Conservation (phyloP, 2,888 invertebrate genomes). For the Parasteatoda lunata region DNA sequence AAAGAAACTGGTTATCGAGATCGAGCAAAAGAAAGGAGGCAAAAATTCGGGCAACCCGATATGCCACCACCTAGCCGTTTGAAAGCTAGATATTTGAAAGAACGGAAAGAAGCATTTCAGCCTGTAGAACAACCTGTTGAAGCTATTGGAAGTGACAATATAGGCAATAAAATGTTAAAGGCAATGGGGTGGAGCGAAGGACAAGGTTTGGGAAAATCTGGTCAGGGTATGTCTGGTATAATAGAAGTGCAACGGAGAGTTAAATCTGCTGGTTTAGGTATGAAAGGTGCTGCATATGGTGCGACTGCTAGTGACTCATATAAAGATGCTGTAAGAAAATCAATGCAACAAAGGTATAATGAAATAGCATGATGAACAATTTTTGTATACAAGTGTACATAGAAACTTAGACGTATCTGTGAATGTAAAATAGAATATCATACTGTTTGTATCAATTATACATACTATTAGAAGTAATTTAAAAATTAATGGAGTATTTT, state of each 20-base stretch:
- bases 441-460: no score
- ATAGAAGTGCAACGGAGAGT: constrained; percentile 86
- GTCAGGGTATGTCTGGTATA: constrained; percentile 94
- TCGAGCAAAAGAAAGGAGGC: constrained; percentile 93
- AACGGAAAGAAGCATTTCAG: constrained; percentile 71
- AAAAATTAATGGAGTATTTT: no score
- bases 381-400: no score
- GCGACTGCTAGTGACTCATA: constrained; percentile 89
- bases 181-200: constrained; percentile 99
- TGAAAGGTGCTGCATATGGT: constrained; percentile 84
- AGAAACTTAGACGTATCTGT: no score
- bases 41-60: constrained; percentile 90
- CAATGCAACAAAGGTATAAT: constrained; percentile 90
- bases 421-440: no score
- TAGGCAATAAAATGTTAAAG: constrained; percentile 94
- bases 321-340: constrained; percentile 90
- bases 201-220: constrained; percentile 92
- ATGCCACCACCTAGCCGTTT: constrained; percentile 84
- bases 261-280: constrained; percentile 89
- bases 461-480: no score
- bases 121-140: constrained; percentile 79
- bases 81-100: constrained; percentile 81
- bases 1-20: constrained; percentile 83
- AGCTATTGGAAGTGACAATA: constrained; percentile 88
- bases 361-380: constrained; percentile 77